Evolutionary conservation across 1,140 invertebrate genomes (phyloP).

Genomic region (Drosophila navojoa): DNA sequence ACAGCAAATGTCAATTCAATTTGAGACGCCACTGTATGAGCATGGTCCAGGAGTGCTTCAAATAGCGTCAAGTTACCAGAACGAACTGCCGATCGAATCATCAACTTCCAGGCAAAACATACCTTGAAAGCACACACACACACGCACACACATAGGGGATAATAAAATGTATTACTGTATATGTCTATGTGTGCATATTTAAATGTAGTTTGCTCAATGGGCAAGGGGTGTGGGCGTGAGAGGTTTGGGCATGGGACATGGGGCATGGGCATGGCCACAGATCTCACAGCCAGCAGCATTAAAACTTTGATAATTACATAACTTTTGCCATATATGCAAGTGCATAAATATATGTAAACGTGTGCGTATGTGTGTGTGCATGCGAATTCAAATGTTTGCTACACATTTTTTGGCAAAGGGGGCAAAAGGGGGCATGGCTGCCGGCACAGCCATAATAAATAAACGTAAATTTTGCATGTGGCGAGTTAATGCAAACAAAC

Average conservation of each 20-base stretch:
- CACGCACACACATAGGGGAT: not conserved
- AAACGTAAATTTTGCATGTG: conserved; percentile 81
- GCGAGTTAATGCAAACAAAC: conserved; percentile 77
- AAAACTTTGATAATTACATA: conserved; percentile 82
- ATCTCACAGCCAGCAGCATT: conserved; percentile 66
- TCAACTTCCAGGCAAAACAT: not conserved
- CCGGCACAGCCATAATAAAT: conserved; percentile 67
- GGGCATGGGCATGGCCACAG: conserved; percentile 9
- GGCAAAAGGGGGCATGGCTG: conserved; percentile 20
- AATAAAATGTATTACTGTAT: not conserved
- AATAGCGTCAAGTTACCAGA: too few species aligned
- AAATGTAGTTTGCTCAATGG: conserved; percentile 4
- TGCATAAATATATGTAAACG: not conserved
- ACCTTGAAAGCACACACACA: conserved; percentile 1
- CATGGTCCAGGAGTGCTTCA: too few species aligned
- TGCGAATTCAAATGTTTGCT: conserved; percentile 69
- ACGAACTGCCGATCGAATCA: conserved; percentile 1
- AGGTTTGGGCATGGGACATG: too few species aligned
- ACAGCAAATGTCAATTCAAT: too few species aligned
- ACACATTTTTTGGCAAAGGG: conserved; percentile 57
- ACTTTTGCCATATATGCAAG: conserved; percentile 56
- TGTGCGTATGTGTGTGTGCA: not conserved
- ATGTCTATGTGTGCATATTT: not conserved
- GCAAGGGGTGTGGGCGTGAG: not conserved
- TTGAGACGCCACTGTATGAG: too few species aligned